Base-by-base conservation (phyloP, 2,113 vertebrate species). In the Pelvicachromis taeniatus region DNA sequence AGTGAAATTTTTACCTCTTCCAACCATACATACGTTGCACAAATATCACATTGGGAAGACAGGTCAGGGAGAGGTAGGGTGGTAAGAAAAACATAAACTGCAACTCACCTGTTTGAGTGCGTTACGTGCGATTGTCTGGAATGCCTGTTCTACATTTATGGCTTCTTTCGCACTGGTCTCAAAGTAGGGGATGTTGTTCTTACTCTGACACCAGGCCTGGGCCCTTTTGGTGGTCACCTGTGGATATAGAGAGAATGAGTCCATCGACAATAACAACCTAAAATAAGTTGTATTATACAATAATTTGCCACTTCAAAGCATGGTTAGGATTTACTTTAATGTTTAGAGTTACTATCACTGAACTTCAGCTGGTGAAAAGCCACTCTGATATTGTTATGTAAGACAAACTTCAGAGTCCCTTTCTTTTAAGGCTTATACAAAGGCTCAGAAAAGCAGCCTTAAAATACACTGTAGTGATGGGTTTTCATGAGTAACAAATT, bases 151-250 rank as follows among this genome's bases (percentile, higher is more conserved):
- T 95, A 99, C 98, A 1, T 99, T 99, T 87, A 99, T 99, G 89
- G 99, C 99, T 95, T 99, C 98, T 96, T 99, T 99, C 92, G 98
- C 98, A 85, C 99, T 99, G 95, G 98, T 99, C 96, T 99, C 98
- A 85, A 99, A 99, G 95, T 99, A 99, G 2, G 99, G 99, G 95
- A 99, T 99, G 96, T 98, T 99, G 95, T 99, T 99, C 97, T 99
- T 99, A 96, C 98, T 99, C 96, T 98, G 99, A 96, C 98, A 99
- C 99, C 99, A 99, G 80, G 97, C 97, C 95, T 99, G 99, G 29
- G 99, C 97, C 89, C 98, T 94, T 95, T 99, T 99, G 92, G 98
- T 99, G 92, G 98, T 98, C 92, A 99, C 99, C 99, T 99, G 91
- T 38, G 29, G 26, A 75, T 2, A 55, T 9, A 89, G 12, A 75